A percentile compares a stretch with the other conserved stretches of the same genome.
These are phyloP conservation scores for Agrilus mali DNA, from an alignment of 2,888 invertebrate genomes.

Conservation along the genomic window DNA sequence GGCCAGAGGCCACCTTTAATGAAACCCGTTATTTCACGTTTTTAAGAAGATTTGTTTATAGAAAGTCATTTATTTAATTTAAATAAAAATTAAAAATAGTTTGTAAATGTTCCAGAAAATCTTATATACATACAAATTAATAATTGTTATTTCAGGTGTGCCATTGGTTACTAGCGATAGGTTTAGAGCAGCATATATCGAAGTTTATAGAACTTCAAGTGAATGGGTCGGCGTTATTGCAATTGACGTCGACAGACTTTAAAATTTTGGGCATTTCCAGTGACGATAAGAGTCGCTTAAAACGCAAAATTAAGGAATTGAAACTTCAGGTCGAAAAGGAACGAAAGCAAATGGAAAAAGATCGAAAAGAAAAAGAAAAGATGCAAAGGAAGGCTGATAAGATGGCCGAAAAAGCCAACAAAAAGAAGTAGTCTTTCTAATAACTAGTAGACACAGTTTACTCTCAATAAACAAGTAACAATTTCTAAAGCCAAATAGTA, in stretches of 20 bases:
- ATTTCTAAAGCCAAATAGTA: not conserved
- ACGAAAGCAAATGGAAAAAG: slow-evolving; percentile 68
- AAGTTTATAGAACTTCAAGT: slow-evolving; percentile 82
- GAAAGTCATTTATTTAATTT: no score
- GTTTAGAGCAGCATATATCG: slow-evolving; percentile 76
- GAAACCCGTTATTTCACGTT: no score
- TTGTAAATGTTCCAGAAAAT: no score
- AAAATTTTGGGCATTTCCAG: slow-evolving; percentile 71
- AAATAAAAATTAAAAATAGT: no score
- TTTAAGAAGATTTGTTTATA: no score
- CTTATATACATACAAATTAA: no score
- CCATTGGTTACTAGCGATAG: slow-evolving; percentile 76
- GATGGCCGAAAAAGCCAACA: slow-evolving; percentile 34
- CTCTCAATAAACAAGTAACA: not conserved
- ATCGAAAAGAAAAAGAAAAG: slow-evolving; percentile 71
- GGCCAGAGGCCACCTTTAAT: no score
- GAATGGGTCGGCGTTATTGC: slow-evolving; percentile 74
- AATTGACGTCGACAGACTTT: slow-evolving; percentile 82
- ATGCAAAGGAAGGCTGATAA: slow-evolving; percentile 71
- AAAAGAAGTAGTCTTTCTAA: slow-evolving; percentile 46
- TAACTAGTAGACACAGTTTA: not conserved
- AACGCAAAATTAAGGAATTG: slow-evolving; percentile 75
- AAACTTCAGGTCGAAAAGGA: slow-evolving; percentile 61
- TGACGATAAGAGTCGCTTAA: slow-evolving; percentile 72
- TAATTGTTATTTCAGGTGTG: slow-evolving; percentile 77